Conservation (phyloP, 2,797 vertebrate species). For the Syndactyla subalaris region DNA sequence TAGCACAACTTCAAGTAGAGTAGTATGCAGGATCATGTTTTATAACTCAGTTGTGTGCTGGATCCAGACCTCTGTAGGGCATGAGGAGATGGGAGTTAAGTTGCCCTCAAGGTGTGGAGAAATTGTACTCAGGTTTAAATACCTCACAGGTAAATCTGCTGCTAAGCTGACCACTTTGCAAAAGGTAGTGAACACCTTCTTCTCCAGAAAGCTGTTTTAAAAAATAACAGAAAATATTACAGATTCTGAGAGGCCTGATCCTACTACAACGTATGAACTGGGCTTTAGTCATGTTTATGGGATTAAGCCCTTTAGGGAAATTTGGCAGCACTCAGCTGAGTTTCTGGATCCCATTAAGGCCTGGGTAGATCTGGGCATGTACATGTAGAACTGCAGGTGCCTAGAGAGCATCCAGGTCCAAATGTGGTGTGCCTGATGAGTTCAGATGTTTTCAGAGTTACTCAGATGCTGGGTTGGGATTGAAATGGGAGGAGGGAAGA, state of each 20-base stretch:
- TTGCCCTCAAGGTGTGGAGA: not conserved
- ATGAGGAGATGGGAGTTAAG: not conserved
- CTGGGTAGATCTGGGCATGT: constrained; percentile 52
- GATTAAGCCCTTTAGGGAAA: constrained; percentile 33
- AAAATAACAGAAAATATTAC: not conserved
- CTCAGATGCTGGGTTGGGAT: not conserved
- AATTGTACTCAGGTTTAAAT: not conserved
- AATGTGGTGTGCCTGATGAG: constrained; percentile 29
- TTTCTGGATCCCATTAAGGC: constrained; percentile 54
- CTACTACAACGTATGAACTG: not conserved
- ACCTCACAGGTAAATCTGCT: not conserved
- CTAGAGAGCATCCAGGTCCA: constrained; percentile 39
- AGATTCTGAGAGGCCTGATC: not conserved
- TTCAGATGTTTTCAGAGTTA: constrained; percentile 50
- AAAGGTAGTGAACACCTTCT: not conserved
- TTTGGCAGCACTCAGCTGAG: not conserved
- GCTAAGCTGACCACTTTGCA: not conserved
- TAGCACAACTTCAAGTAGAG: not conserved
- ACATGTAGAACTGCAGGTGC: constrained; percentile 53
- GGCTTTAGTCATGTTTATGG: constrained; percentile 27
- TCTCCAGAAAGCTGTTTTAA: not conserved
- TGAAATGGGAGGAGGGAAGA: not conserved
- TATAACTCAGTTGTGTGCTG: not conserved
- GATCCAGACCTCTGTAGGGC: not conserved
- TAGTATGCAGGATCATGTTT: not conserved